phyloP scores from a whole-genome alignment of 2,113 vertebrate species.

The Panurus biarmicus region DNA sequence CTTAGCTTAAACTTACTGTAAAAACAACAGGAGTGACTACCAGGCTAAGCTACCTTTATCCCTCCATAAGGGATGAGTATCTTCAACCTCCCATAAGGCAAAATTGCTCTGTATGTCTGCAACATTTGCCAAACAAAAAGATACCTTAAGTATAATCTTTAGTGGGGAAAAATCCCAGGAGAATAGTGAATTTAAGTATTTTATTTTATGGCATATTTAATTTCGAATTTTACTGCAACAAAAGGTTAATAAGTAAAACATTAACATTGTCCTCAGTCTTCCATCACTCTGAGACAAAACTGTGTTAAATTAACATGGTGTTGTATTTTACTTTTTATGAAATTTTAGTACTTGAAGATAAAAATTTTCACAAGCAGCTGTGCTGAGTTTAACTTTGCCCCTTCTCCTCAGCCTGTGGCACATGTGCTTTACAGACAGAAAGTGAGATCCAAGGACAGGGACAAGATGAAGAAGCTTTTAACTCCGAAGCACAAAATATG shows the following conservation, averaged over 20 bases:
- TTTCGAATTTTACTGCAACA: background rate
- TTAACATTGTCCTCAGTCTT: background rate
- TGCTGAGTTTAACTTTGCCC: background rate
- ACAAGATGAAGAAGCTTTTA: background rate
- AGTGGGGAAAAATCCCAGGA: rapidly evolving
- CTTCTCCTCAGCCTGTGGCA: background rate
- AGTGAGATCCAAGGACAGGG: background rate
- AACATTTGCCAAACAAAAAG: background rate
- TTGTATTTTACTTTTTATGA: background rate
- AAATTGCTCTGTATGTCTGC: background rate
- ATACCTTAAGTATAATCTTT: background rate
- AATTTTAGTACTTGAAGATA: background rate
- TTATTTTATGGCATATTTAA: background rate
- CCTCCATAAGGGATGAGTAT: background rate
- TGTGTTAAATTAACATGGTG: background rate
- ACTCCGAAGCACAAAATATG: background rate
- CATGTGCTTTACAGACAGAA: background rate
- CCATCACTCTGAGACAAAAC: background rate
- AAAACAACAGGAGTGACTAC: background rate
- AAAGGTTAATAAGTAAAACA: background rate
- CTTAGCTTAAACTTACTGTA: background rate
- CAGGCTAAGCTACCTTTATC: background rate
- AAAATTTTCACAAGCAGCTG: background rate
- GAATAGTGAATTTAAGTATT: background rate
- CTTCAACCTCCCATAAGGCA: background rate